Evolutionary conservation across 1,140 invertebrate species (phyloP).

Genomic region (Ostrea denselamellosa): DNA sequence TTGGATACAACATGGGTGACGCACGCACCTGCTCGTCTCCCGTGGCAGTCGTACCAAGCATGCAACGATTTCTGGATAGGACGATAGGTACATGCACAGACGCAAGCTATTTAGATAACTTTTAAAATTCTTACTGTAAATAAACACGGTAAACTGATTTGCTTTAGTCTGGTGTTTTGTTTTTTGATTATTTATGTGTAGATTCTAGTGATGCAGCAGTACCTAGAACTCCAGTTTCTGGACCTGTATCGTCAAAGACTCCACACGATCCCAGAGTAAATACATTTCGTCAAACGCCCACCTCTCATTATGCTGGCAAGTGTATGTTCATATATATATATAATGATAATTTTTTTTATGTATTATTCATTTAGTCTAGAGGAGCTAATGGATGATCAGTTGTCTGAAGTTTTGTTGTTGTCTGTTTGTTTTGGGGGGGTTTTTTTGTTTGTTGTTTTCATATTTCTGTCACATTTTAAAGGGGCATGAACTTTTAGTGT

Average conservation of each 20-base stretch:
- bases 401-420: no score
- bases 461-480: no score
- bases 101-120: background rate
- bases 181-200: background rate
- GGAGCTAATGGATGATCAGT: no score
- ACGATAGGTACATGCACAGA: background rate
- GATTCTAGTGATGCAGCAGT: constrained; percentile 9
- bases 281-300: background rate
- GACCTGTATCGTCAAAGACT: background rate
- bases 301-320: background rate
- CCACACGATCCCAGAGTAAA: background rate
- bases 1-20: background rate
- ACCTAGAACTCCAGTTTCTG: background rate
- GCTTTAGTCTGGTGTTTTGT: background rate
- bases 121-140: background rate
- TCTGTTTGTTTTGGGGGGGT: no score
- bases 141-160: background rate
- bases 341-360: background rate
- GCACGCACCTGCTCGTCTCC: background rate
- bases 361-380: no score
- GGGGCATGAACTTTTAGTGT: no score
- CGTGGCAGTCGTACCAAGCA: background rate
- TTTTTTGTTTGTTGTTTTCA: no score
- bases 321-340: background rate
- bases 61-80: background rate